Base-by-base conservation (phyloP, 1,140 invertebrate genomes). In the Drosophila truncata region DNA sequence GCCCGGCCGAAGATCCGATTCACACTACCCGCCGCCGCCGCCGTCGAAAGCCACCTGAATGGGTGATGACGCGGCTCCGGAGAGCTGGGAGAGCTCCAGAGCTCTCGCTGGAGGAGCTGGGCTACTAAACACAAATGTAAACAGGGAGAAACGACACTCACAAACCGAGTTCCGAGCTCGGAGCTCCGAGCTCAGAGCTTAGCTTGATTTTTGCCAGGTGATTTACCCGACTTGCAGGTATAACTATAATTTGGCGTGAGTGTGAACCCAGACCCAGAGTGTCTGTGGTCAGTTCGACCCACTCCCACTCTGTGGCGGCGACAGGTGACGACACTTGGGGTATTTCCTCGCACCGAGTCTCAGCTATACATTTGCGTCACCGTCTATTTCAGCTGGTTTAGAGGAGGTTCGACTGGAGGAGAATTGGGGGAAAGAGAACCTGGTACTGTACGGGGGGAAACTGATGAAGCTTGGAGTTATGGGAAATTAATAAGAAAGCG, bases 241-340 rank as follows among this genome's bases (percentile, higher is more conserved):
- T 11, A 29, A 13, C n/a, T 7, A 14, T 3, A 16, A 18, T 27
- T 25, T 27, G 14, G 9, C 39, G 13, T 18, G 37, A 23, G 23
- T 47, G 46, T 10, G 16, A 10, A 8, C 31, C 62, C 47, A 69
- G 49, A 8, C 31, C 62, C 47, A 69, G 49, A 60, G 65, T 82
- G 80, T 82, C 80, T 82, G 63, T 82, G 80, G 80, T 82, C 80
- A 82, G 80, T 82, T 70, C 52, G 72, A 63, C 76, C 66, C 66
- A 55, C 46, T 54, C 31, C 65, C 41, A 35, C 10, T 52, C 10
- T 23, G 50, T 14, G n/a, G n/a, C 8, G 8, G 18, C 4, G 23
- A 13, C 41, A 58, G 41, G 37, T 37, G 69, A 47, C 41, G 65
- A 35, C 50, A 29, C 8, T 33, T 27, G 31, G 41, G 33, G 67